Percentiles rank a stretch among this genome's conserved stretches.
Evolutionary conservation across 2,888 invertebrate genomes (phyloP).

Genomic region (Drosophila picticornis): DNA sequence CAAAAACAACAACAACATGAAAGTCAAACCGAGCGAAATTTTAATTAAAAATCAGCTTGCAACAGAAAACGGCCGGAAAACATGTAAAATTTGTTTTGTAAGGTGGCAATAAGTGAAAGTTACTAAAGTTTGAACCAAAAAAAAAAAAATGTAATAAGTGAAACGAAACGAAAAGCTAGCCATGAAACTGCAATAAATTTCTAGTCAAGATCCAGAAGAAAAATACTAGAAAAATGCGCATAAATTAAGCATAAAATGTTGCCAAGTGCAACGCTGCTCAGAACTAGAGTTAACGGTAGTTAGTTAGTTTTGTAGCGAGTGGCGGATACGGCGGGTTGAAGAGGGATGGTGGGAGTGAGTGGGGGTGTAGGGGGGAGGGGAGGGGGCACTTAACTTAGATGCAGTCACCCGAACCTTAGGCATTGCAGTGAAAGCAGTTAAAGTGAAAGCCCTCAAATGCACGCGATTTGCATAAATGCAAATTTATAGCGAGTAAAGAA

Average conservation of each 20-base stretch:
- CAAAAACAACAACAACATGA: slow-evolving; percentile 13
- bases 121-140: slow-evolving; percentile 56
- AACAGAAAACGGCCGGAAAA: slow-evolving; percentile 31
- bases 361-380: neutral
- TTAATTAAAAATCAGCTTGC: slow-evolving; percentile 67
- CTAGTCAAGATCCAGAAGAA: slow-evolving; percentile 31
- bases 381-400: slow-evolving; percentile 32
- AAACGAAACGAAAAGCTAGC: slow-evolving; percentile 1
- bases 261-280: slow-evolving; percentile 46
- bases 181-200: slow-evolving; percentile 52
- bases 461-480: slow-evolving; percentile 67
- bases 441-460: slow-evolving; percentile 63
- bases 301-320: slow-evolving; percentile 48
- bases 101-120: slow-evolving; percentile 71
- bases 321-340: neutral
- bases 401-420: slow-evolving; percentile 34
- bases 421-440: slow-evolving; percentile 58
- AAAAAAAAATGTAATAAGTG: slow-evolving; percentile 12
- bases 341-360: too few species aligned
- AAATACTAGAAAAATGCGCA: slow-evolving; percentile 60
- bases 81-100: slow-evolving; percentile 42
- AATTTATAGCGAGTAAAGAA: slow-evolving; percentile 48
- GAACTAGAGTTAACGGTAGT: slow-evolving; percentile 49
- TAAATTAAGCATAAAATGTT: slow-evolving; percentile 68
- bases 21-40: slow-evolving; percentile 38